Percentiles rank a stretch among this genome's conserved stretches.
phyloP scores from a whole-genome alignment of 2,888 invertebrate genomes.

The Auanema sp. region DNA sequence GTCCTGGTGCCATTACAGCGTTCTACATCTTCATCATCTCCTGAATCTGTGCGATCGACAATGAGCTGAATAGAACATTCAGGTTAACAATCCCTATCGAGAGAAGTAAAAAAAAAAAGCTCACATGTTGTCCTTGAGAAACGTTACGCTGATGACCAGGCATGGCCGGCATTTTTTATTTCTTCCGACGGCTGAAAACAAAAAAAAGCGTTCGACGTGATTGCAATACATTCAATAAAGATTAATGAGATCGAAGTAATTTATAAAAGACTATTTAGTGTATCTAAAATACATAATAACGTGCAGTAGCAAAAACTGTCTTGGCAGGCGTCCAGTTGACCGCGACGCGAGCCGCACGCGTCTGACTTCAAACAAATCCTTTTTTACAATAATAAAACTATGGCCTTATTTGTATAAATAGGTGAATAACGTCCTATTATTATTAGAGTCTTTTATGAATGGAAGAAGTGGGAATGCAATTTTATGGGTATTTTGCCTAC shows the following conservation, averaged over 20 bases:
- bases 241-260: background rate
- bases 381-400: background rate
- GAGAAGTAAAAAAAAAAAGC: slow-evolving; percentile 13
- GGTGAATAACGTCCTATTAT: slow-evolving; percentile 9
- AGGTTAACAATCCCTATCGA: background rate
- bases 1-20: slow-evolving; percentile 13
- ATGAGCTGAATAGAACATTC: slow-evolving; percentile 40
- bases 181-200: no score
- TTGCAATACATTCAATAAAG: background rate
- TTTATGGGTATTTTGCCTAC: no score
- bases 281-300: no score
- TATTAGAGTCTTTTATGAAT: background rate
- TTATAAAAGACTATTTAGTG: no score
- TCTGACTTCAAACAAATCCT: no score
- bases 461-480: no score
- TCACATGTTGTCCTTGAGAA: slow-evolving; percentile 57
- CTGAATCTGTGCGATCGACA: slow-evolving; percentile 40
- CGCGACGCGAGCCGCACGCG: no score
- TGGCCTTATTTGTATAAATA: slow-evolving; percentile 5
- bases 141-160: slow-evolving; percentile 54
- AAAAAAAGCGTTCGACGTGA: background rate
- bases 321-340: no score
- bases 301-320: no score
- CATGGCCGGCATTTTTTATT: slow-evolving; percentile 38
- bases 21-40: slow-evolving; percentile 42